Base-by-base conservation (phyloP, 2,113 vertebrate species). In the Colistium nudipinnis region DNA sequence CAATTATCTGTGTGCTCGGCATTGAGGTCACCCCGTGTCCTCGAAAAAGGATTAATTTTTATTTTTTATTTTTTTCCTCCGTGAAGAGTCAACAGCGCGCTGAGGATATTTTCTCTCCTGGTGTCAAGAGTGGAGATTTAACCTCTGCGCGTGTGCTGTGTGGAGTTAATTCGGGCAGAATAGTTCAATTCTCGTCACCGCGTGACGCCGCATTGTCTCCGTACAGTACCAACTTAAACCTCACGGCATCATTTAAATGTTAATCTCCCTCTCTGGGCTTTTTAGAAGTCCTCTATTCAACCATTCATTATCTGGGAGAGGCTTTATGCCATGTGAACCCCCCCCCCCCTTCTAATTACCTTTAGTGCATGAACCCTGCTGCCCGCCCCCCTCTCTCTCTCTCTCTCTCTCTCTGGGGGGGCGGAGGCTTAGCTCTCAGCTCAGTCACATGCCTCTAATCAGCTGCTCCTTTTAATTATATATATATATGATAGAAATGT, bases 241-340 rank as follows among this genome's bases (percentile, higher is more conserved):
- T 82, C 69, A 33, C 70, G 64, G 77, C 70, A 92, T 93, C 70
- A 92, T 93, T 91, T 87, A 85, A 91, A 91, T 92, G 91, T 48
- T 90, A 91, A 93, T 92, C 78, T 83, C 48, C 17, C 56, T 61
- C 53, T 63, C 41, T 59, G 54, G 72, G 80, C 52, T 87, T 90
- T 80, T 90, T 80, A 80, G 70, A 82, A 84, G 78, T 82, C 81
- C 60, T 76, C 56, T 45, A 74, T 80, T 87, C 80, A 67, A n/a
- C 62, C 69, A 72, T 87, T 86, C 77, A 87, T 80, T 84, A 86
- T 85, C 67, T 76, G 47, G 52, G 66, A 74, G 80, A 82, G 82
- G 81, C 71, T 81, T 83, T 75, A 84, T 78, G 74, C 82, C 31
- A 61, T 76, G 72, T 53, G 44, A 53, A 20, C 81, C 64, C 70